Conservation (phyloP, 2,888 invertebrate species). For the Ametastegia equiseti region DNA sequence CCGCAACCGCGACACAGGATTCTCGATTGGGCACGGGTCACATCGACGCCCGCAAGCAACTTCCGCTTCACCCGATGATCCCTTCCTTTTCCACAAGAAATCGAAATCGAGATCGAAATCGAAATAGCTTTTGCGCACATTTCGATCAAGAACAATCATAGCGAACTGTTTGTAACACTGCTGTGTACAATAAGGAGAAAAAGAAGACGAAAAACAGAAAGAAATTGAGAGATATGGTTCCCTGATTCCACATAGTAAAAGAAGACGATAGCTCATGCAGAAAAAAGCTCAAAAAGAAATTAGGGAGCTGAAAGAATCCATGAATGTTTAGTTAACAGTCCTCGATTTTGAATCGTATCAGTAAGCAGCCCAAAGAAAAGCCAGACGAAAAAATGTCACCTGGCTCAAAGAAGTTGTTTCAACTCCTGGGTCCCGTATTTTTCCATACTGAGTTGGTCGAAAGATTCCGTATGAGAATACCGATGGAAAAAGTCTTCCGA, state of each 20-base stretch:
- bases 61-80: conserved; percentile 14
- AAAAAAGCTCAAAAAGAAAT: not conserved
- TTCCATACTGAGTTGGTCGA: not conserved
- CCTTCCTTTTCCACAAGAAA: not conserved
- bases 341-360: not conserved
- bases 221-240: not conserved
- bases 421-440: not conserved
- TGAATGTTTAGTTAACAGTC: not conserved
- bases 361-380: not conserved
- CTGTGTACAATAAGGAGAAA: not conserved
- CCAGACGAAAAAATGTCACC: not conserved
- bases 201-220: not conserved
- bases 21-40: no score
- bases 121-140: not conserved
- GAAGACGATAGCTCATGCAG: no score
- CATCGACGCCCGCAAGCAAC: not conserved
- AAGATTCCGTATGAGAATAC: not conserved
- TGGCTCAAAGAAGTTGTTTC: not conserved
- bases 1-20: conserved; percentile 55
- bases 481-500: not conserved
- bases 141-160: no score
- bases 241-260: no score
- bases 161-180: not conserved
- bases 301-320: not conserved
- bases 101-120: not conserved